Percentiles rank a stretch among this genome's conserved stretches.
These are phyloP conservation scores for Pristionchus exspectatus DNA, from an alignment of 2,888 invertebrate species.

Conservation along the genomic window DNA sequence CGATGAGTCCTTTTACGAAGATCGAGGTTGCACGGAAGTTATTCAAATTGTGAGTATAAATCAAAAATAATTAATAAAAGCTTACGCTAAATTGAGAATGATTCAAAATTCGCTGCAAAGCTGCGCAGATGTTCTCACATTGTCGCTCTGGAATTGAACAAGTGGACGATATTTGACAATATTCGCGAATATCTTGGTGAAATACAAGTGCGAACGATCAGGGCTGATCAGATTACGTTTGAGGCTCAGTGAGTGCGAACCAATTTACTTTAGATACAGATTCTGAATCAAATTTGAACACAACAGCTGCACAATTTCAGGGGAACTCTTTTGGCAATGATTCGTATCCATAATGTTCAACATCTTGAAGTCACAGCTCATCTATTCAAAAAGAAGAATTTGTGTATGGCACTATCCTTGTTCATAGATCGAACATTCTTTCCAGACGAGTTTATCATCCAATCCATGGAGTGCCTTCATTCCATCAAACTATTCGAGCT, in stretches of 20 bases:
- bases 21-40: background rate
- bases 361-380: background rate
- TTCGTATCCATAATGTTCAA: background rate
- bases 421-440: no score
- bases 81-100: background rate
- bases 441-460: no score
- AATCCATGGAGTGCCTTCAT: no score
- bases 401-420: background rate
- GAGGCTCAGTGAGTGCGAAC: background rate
- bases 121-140: background rate
- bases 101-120: background rate
- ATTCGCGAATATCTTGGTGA: background rate
- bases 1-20: background rate
- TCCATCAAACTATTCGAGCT: no score
- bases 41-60: background rate
- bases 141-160: background rate
- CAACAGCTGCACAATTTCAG: background rate
- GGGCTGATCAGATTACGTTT: background rate
- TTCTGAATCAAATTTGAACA: background rate
- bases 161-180: background rate
- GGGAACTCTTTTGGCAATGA: background rate
- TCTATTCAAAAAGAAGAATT: background rate
- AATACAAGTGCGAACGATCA: background rate
- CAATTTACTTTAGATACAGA: background rate
- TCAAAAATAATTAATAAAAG: background rate